Percentiles rank a stretch among this genome's conserved stretches.
These are phyloP conservation scores for Sebastes alutus DNA, from an alignment of 2,797 vertebrate species.

Conservation along the genomic window DNA sequence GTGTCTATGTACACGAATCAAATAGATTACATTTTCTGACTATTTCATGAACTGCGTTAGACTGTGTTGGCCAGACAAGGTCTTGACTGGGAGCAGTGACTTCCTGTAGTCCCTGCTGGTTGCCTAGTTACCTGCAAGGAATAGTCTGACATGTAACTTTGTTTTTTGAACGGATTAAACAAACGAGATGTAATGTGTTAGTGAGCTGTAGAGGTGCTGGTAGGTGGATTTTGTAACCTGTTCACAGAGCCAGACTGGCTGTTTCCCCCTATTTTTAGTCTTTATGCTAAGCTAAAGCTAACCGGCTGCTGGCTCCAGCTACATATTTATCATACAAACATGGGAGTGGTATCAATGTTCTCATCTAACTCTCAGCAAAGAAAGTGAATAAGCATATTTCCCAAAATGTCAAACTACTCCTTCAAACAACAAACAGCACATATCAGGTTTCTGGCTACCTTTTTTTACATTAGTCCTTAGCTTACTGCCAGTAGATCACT, in stretches of 20 bases:
- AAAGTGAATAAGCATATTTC: background rate
- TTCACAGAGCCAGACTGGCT: background rate
- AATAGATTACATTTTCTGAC: background rate
- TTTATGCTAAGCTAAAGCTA: background rate
- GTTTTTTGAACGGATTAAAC: background rate
- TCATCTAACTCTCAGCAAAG: background rate
- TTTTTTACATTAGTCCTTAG: conserved; percentile 3
- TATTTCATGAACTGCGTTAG: background rate
- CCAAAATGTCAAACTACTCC: background rate
- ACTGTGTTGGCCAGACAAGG: background rate
- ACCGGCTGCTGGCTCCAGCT: background rate
- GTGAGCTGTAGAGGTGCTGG: background rate
- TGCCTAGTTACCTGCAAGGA: background rate
- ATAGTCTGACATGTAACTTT: background rate
- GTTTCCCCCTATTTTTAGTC: background rate
- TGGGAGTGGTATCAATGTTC: background rate
- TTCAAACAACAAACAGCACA: background rate
- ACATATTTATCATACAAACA: background rate
- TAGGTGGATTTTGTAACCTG: background rate
- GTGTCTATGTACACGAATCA: background rate
- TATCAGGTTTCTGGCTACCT: background rate
- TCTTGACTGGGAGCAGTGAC: background rate
- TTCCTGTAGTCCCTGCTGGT: background rate
- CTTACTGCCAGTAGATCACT: background rate
- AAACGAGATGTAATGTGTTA: background rate